Percentiles rank a stretch among this genome's conserved stretches.
phyloP scores from a whole-genome alignment of 1,140 invertebrate genomes.

The Camponotus vicinus region DNA sequence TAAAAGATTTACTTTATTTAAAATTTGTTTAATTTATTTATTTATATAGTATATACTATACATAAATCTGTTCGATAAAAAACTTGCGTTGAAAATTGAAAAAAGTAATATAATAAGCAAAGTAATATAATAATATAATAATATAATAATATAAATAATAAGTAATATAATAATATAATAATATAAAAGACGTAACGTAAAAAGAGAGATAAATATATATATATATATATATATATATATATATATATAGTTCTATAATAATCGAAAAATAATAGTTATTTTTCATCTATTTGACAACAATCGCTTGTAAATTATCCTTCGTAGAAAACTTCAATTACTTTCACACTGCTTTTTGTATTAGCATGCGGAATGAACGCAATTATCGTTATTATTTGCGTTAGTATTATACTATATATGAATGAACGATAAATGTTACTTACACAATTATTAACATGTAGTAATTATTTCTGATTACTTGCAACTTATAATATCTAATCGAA shows the following conservation, averaged over 20 bases:
- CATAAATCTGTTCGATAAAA: not conserved
- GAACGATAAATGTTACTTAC: constrained; percentile 18
- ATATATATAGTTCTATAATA: not conserved
- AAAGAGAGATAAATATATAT: not conserved
- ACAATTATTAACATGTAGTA: constrained; percentile 41
- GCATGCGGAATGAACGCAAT: constrained; percentile 5
- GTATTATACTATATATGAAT: not conserved
- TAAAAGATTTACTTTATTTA: not conserved
- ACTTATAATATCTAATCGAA: not conserved
- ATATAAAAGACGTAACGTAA: not conserved
- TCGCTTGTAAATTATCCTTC: constrained; percentile 12
- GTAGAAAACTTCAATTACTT: not conserved
- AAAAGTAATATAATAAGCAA: not conserved
- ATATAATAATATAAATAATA: no score
- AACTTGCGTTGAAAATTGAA: not conserved
- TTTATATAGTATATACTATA: not conserved
- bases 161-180: not conserved
- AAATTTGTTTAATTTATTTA: constrained; percentile 13
- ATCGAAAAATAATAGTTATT: not conserved
- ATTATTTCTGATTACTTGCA: constrained; percentile 44
- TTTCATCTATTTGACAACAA: not conserved
- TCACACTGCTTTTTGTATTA: not conserved
- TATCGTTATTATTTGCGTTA: constrained; percentile 32
- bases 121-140: not conserved
- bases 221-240: no score